phyloP scores from a whole-genome alignment of 2,113 vertebrate genomes.

The Furnarius figulus region DNA sequence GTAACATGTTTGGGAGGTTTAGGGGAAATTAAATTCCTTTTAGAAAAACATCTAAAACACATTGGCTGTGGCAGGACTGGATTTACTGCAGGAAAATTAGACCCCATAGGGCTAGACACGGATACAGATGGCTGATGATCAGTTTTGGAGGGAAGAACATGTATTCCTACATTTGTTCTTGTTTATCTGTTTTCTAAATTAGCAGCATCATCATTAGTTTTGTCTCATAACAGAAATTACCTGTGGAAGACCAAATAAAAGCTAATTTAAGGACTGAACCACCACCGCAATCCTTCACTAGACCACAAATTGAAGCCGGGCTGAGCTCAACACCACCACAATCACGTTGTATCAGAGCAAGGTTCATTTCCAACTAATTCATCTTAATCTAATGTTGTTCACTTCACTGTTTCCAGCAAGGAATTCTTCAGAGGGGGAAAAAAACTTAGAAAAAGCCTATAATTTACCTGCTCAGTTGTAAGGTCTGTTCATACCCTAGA shows the following conservation, averaged over 20 bases:
- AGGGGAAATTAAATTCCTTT: not conserved
- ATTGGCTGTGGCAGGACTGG: not conserved
- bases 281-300: rapidly evolving
- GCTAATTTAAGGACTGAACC: not conserved
- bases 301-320: not conserved
- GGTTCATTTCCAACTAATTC: not conserved
- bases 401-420: not conserved
- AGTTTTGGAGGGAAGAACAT: not conserved
- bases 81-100: not conserved
- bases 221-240: not conserved
- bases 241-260: not conserved
- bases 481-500: not conserved
- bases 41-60: not conserved
- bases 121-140: rapidly evolving
- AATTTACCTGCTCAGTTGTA: not conserved
- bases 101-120: no score
- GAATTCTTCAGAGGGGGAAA: not conserved
- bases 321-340: not conserved
- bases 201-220: not conserved
- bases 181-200: not conserved
- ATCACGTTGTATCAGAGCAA: rapidly evolving
- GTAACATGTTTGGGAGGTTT: not conserved
- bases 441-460: not conserved
- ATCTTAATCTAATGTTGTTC: not conserved
- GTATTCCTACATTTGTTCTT: not conserved